Conservation (phyloP, 2,797 vertebrate genomes). For the Coracias cyanogaster region DNA sequence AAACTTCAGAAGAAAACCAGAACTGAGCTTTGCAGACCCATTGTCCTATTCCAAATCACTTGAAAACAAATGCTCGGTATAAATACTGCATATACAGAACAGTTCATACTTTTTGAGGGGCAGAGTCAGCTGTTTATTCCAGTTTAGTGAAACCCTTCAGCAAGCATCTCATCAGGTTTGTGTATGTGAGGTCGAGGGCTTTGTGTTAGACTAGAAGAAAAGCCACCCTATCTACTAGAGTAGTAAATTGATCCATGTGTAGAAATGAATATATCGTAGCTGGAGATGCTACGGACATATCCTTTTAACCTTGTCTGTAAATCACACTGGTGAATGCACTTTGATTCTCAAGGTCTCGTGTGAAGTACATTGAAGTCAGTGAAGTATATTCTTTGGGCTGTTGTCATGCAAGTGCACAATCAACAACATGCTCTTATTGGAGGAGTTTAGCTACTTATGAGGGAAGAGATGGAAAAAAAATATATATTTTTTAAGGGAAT, state of each 20-base stretch:
- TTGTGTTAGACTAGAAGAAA: not conserved
- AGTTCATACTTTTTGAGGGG: not conserved
- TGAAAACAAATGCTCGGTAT: not conserved
- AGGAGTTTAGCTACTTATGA: not conserved
- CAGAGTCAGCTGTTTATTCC: not conserved
- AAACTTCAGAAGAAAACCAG: not conserved
- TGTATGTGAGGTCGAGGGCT: not conserved
- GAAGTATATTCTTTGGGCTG: not conserved
- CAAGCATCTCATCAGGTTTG: not conserved
- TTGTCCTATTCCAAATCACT: not conserved
- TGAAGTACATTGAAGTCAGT: not conserved
- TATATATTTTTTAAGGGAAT: not conserved
- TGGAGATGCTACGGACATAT: too few species aligned
- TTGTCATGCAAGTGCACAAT: not conserved
- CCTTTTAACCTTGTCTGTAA: not conserved
- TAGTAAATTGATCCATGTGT: not conserved
- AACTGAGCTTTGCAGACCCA: not conserved
- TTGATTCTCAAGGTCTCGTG: not conserved
- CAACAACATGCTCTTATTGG: not conserved
- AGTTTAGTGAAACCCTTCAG: not conserved
- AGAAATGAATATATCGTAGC: not conserved
- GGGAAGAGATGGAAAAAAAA: not conserved
- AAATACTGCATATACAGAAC: not conserved
- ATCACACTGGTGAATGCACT: not conserved
- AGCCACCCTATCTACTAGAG: not conserved